These are phyloP conservation scores for Vulpes vulpes DNA, from an alignment of 2,113 vertebrate genomes.

Conservation along the genomic window DNA sequence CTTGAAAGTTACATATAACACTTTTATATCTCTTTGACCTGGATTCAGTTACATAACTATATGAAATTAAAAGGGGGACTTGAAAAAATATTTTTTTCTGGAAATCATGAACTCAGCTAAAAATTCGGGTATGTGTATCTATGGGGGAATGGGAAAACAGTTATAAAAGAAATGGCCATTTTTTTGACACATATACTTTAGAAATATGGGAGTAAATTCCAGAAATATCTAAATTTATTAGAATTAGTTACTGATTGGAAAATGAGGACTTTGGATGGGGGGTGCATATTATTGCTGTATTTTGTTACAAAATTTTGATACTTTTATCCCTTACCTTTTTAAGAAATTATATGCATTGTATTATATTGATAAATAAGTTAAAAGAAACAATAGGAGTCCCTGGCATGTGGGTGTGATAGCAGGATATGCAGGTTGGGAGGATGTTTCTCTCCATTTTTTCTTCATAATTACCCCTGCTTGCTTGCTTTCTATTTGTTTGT, in stretches of 20 bases:
- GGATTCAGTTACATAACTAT: neutral
- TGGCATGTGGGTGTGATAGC: neutral
- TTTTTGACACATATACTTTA: neutral
- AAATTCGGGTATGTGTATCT: neutral
- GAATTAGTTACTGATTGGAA: neutral
- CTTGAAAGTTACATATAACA: neutral
- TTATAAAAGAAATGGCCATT: neutral
- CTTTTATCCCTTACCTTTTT: neutral
- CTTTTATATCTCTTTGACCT: neutral
- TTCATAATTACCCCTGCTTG: neutral
- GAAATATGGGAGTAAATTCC: neutral
- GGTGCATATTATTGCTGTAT: neutral
- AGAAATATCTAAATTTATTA: neutral
- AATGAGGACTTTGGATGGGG: neutral
- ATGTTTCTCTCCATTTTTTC: neutral
- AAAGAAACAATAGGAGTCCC: neutral
- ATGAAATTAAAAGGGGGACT: neutral
- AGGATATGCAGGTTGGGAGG: neutral
- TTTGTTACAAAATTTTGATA: neutral
- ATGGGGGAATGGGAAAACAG: neutral
- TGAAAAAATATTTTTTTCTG: neutral
- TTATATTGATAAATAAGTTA: neutral
- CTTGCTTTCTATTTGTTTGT: no score
- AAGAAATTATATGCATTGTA: neutral
- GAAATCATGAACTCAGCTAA: neutral